phyloP scores from a whole-genome alignment of 2,888 invertebrate genomes.

The Erebia ligea region DNA sequence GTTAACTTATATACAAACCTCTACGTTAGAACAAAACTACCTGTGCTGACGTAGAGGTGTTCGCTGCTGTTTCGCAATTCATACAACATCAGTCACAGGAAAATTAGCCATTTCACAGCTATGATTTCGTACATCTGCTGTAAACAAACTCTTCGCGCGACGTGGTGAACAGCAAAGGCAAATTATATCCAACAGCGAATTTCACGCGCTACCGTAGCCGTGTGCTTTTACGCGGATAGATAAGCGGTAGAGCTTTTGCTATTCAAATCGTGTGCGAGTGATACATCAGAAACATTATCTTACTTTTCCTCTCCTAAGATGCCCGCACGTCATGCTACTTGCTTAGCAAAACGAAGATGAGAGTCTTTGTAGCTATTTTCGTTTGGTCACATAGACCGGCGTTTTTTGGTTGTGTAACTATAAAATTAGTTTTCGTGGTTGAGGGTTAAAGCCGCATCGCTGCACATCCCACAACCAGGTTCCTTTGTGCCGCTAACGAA shows the following conservation, averaged over 20 bases:
- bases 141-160: background rate
- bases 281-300: background rate
- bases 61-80: too few species aligned
- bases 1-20: too few species aligned
- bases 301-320: background rate
- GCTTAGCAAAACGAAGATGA: background rate
- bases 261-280: too few species aligned
- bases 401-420: background rate
- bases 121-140: background rate
- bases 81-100: too few species aligned
- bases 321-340: background rate
- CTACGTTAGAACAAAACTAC: too few species aligned
- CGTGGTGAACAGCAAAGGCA: background rate
- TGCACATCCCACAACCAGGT: slow-evolving; percentile 33
- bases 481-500: slow-evolving; percentile 37
- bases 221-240: too few species aligned
- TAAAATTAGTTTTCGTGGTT: background rate
- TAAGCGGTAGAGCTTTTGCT: too few species aligned
- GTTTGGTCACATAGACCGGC: background rate
- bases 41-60: too few species aligned
- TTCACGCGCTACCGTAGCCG: too few species aligned
- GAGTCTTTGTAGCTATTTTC: background rate
- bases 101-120: too few species aligned
- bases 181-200: background rate
- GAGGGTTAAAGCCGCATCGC: slow-evolving; percentile 46